Evolutionary conservation across 2,888 invertebrate genomes (phyloP).

Genomic region (Diarsia mendica): DNA sequence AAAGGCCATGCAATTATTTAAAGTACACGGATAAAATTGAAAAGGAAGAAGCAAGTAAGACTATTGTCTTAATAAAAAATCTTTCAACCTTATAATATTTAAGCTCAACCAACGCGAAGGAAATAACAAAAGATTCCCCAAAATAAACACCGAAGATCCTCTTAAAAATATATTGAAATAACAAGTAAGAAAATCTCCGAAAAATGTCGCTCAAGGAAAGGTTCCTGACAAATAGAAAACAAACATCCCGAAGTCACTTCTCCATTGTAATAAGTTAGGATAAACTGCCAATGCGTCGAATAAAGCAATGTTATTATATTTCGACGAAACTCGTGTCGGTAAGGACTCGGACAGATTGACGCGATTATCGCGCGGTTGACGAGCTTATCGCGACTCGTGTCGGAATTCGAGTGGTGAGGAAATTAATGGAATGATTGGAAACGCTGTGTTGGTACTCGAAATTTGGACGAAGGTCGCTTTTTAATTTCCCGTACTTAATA

Average conservation of each 20-base stretch:
- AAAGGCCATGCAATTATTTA: constrained; percentile 31
- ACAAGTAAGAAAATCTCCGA: constrained; percentile 10
- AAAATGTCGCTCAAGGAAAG: constrained; percentile 14
- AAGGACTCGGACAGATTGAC: constrained; percentile 34
- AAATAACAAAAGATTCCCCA: constrained; percentile 21
- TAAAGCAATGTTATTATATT: constrained; percentile 24
- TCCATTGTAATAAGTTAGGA: constrained; percentile 21
- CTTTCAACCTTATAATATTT: not conserved
- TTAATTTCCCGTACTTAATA: constrained; percentile 40
- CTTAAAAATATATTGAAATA: constrained; percentile 39
- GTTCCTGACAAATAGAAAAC: constrained; percentile 19
- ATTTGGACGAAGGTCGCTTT: constrained; percentile 39
- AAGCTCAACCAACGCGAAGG: constrained; percentile 13
- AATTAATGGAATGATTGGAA: constrained; percentile 57
- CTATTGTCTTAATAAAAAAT: constrained; percentile 2
- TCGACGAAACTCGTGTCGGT: constrained; percentile 9
- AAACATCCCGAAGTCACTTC: constrained; percentile 16
- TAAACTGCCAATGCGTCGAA: constrained; percentile 30
- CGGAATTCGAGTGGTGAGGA: constrained; percentile 46
- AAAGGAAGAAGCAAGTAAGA: constrained; percentile 17
- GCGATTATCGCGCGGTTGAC: constrained; percentile 46
- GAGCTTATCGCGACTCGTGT: constrained; percentile 40
- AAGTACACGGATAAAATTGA: constrained; percentile 8
- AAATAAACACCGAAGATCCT: constrained; percentile 20
- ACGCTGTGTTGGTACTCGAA: constrained; percentile 11